Evolutionary conservation across 2,113 vertebrate species (phyloP).

Genomic region (Marcusenius ussheri): DNA sequence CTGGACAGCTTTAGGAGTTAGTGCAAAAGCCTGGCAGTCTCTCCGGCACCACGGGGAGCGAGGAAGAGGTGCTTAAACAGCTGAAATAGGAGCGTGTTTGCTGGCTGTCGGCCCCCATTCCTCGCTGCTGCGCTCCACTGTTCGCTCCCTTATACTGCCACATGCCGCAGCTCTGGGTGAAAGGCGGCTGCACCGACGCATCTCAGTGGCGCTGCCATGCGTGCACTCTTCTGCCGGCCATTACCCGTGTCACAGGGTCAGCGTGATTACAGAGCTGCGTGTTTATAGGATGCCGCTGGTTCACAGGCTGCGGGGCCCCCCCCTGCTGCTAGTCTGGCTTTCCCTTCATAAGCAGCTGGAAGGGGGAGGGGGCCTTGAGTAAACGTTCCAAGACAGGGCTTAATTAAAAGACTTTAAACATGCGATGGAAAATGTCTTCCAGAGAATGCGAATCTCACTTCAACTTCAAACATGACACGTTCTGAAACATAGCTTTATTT

Average conservation of each 20-base stretch:
- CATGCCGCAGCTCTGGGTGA: background rate
- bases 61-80: background rate
- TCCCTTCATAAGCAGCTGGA: slow-evolving; percentile 38
- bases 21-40: background rate
- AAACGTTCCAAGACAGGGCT: slow-evolving; percentile 39
- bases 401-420: slow-evolving; percentile 33
- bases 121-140: background rate
- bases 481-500: background rate
- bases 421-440: slow-evolving; percentile 1
- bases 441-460: background rate
- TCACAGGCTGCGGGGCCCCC: background rate
- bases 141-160: background rate
- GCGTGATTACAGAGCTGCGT: background rate
- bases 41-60: background rate
- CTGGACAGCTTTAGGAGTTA: background rate
- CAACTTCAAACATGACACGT: background rate
- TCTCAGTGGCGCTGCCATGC: background rate
- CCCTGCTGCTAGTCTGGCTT: background rate
- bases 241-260: background rate
- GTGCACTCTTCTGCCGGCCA: too few relatives aligned
- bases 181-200: background rate
- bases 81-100: background rate
- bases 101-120: background rate
- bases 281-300: background rate
- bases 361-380: slow-evolving; percentile 36